Conservation (phyloP, 2,113 vertebrate genomes). For the Poeciliopsis occidentalis region DNA sequence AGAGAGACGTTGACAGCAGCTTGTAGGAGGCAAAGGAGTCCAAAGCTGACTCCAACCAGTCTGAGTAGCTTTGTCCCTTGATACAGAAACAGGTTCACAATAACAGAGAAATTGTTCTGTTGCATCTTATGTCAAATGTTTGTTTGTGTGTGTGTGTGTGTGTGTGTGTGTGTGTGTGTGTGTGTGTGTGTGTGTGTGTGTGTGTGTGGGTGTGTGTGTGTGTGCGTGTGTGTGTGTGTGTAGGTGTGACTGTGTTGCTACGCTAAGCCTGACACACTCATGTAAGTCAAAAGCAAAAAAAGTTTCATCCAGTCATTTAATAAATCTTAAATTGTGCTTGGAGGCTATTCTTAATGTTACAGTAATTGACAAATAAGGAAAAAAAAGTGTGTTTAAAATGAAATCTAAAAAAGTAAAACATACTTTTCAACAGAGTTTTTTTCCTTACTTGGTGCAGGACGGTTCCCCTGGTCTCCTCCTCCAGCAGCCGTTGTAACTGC, state of each 20-base stretch:
- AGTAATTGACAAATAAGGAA: neutral
- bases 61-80: conserved; percentile 16
- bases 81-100: neutral
- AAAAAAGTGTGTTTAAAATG: neutral
- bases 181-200: no score
- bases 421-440: neutral
- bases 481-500: neutral
- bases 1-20: conserved; percentile 50
- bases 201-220: no score
- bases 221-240: no score
- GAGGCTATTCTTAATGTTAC: neutral
- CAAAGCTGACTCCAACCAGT: conserved; percentile 46
- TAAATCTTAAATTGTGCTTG: neutral
- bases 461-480: neutral
- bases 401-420: neutral
- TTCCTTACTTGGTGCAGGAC: conserved; percentile 15
- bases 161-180: neutral
- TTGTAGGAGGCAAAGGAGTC: conserved; percentile 62
- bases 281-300: neutral
- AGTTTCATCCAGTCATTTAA: neutral
- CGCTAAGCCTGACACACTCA: neutral
- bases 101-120: neutral
- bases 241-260: neutral
- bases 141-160: no score
- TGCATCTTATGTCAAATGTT: neutral